Evolutionary conservation across 2,888 invertebrate genomes (phyloP).

Genomic region (Bombylius major): DNA sequence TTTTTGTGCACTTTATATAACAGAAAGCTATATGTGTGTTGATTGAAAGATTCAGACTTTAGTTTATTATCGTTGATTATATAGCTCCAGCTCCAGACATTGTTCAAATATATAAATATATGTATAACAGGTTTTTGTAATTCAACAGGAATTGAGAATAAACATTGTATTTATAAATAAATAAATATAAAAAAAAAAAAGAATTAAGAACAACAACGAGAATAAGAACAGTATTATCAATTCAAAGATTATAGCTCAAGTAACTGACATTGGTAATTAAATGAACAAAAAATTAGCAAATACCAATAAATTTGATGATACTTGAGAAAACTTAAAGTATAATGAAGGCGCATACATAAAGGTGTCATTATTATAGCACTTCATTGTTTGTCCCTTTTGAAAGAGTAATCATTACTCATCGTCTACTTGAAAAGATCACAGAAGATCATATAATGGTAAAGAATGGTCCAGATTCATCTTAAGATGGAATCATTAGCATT

Average conservation of each 20-base stretch:
- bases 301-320: constrained; percentile 13
- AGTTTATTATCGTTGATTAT: no score
- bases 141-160: background rate
- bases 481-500: background rate
- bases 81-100: background rate
- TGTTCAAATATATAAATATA: background rate
- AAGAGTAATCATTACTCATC: background rate
- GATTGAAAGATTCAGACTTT: no score
- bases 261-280: background rate
- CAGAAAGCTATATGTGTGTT: background rate
- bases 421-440: background rate
- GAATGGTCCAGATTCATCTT: background rate
- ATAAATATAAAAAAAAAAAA: background rate
- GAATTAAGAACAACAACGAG: no score
- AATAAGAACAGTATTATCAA: no score
- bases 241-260: background rate
- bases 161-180: constrained; percentile 2
- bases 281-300: constrained; percentile 9
- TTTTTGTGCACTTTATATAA: background rate
- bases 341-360: background rate
- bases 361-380: background rate
- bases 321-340: background rate
- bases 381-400: background rate
- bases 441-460: no score
- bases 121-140: background rate